Evolutionary conservation across 2,797 vertebrate species (phyloP).

Genomic region (Rhinophrynus dorsalis): DNA sequence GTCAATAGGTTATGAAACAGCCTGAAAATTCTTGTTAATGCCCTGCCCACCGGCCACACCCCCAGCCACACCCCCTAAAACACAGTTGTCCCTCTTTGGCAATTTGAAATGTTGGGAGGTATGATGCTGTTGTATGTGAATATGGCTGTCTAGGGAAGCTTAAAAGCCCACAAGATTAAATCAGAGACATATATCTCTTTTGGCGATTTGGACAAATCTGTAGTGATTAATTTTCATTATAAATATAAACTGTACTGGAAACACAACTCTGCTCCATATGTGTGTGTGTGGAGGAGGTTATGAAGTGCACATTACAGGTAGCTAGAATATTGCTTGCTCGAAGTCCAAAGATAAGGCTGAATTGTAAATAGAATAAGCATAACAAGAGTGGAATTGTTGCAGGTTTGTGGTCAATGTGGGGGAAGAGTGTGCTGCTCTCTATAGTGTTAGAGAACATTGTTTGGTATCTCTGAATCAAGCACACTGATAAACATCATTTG

Average conservation of each 20-base stretch:
- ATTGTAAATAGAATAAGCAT: background rate
- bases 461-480: background rate
- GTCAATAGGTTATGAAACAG: no score
- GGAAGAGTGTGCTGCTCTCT: background rate
- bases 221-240: no score
- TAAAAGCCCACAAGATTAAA: slow-evolving; percentile 28
- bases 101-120: no score
- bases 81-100: no score
- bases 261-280: no score
- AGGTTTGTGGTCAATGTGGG: background rate
- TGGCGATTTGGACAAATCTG: no score
- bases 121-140: background rate
- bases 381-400: background rate
- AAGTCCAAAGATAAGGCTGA: background rate
- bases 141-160: slow-evolving; percentile 7
- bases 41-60: no score
- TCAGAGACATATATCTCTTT: slow-evolving; percentile 15
- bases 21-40: no score
- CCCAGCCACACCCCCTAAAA: no score
- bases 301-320: no score
- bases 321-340: background rate
- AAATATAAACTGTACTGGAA: no score
- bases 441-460: background rate
- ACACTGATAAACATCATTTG: slow-evolving; percentile 7
- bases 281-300: no score